These are phyloP conservation scores for Spatulosminthurus flaviceps DNA, from an alignment of 2,888 invertebrate species.

Conservation along the genomic window DNA sequence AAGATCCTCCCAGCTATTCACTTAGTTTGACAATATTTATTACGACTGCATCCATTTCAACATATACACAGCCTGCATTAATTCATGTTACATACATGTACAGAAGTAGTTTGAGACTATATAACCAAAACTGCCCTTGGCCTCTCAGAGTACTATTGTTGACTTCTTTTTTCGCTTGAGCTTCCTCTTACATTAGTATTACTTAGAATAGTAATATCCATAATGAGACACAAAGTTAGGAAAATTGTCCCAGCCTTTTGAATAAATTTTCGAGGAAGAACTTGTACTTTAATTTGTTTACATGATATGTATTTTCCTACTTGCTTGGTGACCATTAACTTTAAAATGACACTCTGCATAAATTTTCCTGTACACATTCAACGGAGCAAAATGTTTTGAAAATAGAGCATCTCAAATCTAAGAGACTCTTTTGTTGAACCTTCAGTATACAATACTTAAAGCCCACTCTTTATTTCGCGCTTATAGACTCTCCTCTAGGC, in stretches of 20 bases:
- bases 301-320: neutral
- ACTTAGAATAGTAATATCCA: neutral
- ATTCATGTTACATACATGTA: too few species aligned
- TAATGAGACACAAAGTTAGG: conserved; percentile 10
- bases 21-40: conserved; percentile 24
- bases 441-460: too few species aligned
- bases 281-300: conserved; percentile 13
- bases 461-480: too few species aligned
- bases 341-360: neutral
- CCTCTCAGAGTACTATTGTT: too few species aligned
- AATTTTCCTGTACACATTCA: neutral
- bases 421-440: too few species aligned
- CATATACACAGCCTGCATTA: neutral
- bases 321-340: neutral
- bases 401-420: too few species aligned
- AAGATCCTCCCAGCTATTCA: conserved; percentile 1
- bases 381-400: neutral
- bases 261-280: neutral
- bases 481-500: too few species aligned
- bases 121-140: too few species aligned
- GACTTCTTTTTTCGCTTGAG: too few species aligned
- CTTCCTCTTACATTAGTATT: neutral
- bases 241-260: neutral
- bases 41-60: conserved; percentile 31
- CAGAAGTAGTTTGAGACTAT: too few species aligned